phyloP scores from a whole-genome alignment of 2,113 vertebrate genomes.

The Nycticebus coucang region DNA sequence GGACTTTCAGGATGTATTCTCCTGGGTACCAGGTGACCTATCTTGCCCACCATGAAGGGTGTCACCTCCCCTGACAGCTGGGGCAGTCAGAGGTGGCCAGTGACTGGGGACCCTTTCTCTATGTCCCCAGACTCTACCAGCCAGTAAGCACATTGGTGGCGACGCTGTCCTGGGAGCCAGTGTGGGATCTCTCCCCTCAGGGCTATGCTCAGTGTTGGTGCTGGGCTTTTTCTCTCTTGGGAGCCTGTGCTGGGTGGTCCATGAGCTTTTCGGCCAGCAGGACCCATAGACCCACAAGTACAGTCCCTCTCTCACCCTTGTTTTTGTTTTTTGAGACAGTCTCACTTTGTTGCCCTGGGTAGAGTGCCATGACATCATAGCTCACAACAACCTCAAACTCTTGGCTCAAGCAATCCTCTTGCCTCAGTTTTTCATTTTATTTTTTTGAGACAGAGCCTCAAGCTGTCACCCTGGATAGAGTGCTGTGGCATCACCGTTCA shows the following conservation, averaged over 20 bases:
- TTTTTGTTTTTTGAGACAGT: neutral
- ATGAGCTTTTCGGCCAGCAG: slow-evolving; percentile 88
- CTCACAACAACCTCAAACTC: no score
- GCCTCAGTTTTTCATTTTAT: no score
- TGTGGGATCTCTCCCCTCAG: slow-evolving; percentile 81
- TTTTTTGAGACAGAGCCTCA: no score
- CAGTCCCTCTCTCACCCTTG: neutral
- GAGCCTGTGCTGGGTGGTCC: slow-evolving; percentile 90
- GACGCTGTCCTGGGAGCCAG: slow-evolving; percentile 76
- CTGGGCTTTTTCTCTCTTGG: slow-evolving; percentile 86
- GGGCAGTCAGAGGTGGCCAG: neutral
- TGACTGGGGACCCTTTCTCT: neutral
- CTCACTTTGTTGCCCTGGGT: no score
- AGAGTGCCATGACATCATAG: no score
- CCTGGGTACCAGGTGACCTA: neutral
- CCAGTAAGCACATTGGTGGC: slow-evolving; percentile 87
- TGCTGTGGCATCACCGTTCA: no score
- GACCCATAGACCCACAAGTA: slow-evolving; percentile 69
- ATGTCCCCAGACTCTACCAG: slow-evolving; percentile 85
- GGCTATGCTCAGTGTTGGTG: slow-evolving; percentile 88
- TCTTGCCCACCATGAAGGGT: neutral
- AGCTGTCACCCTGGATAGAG: no score
- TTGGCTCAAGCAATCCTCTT: no score
- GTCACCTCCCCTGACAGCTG: neutral
- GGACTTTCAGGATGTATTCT: neutral